Base-by-base conservation (phyloP, 1,140 invertebrate species). In the Penaeus japonicus region DNA sequence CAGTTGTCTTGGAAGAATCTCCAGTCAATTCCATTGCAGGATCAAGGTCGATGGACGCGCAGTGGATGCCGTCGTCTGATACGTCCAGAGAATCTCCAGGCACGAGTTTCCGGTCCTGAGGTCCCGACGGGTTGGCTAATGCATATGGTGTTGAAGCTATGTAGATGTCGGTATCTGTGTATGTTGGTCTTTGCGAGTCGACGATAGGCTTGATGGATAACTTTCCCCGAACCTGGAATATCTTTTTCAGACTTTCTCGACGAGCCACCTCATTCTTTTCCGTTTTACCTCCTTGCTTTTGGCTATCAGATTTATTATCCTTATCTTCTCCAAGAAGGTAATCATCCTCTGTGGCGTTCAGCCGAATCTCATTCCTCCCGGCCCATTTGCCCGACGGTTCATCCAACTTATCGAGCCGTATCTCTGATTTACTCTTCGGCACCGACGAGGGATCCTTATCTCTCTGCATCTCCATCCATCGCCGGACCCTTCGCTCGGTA, bases 201-300 rank as follows among this genome's bases (percentile, higher is more conserved):
- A 83, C 70, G 35, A 88, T 83, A 27, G 87, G 65, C 54, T 88
- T 88, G 54, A 83, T 82, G 20, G 87, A 88, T 18, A 88, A 77
- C 70, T 84, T 88, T 24, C 87, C 87, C 53, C 80, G 65, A n/a
- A 88, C 70, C 20, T 88, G 80, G 87, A 88, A 88, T 75, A 88
- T 77, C 35, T 78, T 88, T 55, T 88, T 88, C 22, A 88, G 22
- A 62, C 39, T 88, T 47, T 88, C 87, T 18, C 55, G 83, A 35
- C 87, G 87, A n/a, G 87, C 30, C 18, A 20, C 12, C 35, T 88
- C 53, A 1, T 84, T 73, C 73, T 88, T 88, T 78, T 88, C 87
- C 0, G 80, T 20, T 1, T 47, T n/a, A 17, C 73, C 80, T 30
- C 57, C 32, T 39, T 57, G 22, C 53, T 82, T 75, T 10, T 54